Conservation (phyloP, 2,797 vertebrate species). For the Monodelphis domestica region DNA sequence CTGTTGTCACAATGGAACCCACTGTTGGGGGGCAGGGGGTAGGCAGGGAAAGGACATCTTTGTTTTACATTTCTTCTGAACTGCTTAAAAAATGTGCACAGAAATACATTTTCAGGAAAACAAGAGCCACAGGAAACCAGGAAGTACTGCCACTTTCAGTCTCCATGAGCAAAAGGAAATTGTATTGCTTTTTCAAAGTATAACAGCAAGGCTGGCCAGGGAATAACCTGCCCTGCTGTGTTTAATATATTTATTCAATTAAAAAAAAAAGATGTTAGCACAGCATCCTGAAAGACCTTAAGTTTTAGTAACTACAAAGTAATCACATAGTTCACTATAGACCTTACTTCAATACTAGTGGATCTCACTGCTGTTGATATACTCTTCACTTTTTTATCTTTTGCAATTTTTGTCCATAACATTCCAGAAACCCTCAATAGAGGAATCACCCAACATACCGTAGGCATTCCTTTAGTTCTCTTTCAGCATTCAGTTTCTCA, state of each 20-base stretch:
- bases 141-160: slow-evolving; percentile 76
- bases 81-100: slow-evolving; percentile 69
- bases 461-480: background rate
- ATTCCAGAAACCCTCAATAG: background rate
- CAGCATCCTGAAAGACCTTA: slow-evolving; percentile 67
- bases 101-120: slow-evolving; percentile 69
- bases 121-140: slow-evolving; percentile 77
- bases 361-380: background rate
- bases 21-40: slow-evolving; percentile 75
- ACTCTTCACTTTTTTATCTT: background rate
- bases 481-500: background rate
- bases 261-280: slow-evolving; percentile 72
- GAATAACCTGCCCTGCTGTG: slow-evolving; percentile 81
- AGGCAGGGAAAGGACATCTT: slow-evolving; percentile 58
- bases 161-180: slow-evolving; percentile 77
- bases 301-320: slow-evolving; percentile 66
- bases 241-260: slow-evolving; percentile 84
- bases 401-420: background rate
- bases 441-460: background rate
- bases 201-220: slow-evolving; percentile 80
- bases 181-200: slow-evolving; percentile 73
- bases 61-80: slow-evolving; percentile 69
- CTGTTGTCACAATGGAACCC: slow-evolving; percentile 84
- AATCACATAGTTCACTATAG: slow-evolving; percentile 25
- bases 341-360: background rate